A percentile compares a stretch with the other conserved stretches of the same genome.
phyloP scores from a whole-genome alignment of 2,113 vertebrate species.

The Sander vitreus region DNA sequence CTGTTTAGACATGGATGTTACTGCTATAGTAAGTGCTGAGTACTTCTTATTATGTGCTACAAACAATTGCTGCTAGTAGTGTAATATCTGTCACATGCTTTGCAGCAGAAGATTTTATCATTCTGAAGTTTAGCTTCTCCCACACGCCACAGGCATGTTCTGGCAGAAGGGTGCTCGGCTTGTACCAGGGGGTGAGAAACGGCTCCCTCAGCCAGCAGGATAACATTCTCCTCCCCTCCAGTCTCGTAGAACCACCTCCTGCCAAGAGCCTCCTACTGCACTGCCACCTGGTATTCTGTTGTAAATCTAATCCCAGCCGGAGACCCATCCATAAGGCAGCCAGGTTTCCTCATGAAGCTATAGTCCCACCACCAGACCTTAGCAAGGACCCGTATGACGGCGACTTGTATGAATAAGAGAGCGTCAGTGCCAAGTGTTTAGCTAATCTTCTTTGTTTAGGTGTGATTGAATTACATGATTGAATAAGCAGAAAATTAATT shows the following conservation, averaged over 20 bases:
- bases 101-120: constrained; percentile 5
- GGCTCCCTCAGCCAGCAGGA: constrained; percentile 72
- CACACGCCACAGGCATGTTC: constrained; percentile 65
- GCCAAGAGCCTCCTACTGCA: constrained; percentile 76
- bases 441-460: constrained; percentile 58
- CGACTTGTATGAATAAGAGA: constrained; percentile 40
- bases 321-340: constrained; percentile 56
- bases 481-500: constrained; percentile 51
- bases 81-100: constrained; percentile 33
- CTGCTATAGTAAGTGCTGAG: constrained; percentile 5
- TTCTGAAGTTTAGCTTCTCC: constrained; percentile 50
- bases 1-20: constrained; percentile 25
- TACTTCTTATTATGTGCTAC: constrained; percentile 21
- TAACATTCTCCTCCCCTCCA: constrained; percentile 63
- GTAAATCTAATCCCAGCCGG: constrained; percentile 58
- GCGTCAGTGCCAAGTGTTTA: constrained; percentile 56
- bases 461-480: constrained; percentile 62
- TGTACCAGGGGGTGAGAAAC: constrained; percentile 67
- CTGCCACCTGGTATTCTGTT: constrained; percentile 75
- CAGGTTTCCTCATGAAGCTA: constrained; percentile 61
- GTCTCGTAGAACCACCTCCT: constrained; percentile 63
- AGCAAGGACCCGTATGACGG: constrained; percentile 58
- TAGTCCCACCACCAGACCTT: constrained; percentile 58
- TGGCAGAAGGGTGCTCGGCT: constrained; percentile 69
- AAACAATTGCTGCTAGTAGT: constrained; percentile 2